Evolutionary conservation across 2,797 vertebrate genomes (phyloP).

Genomic region (Hapalemur alaotrensis): DNA sequence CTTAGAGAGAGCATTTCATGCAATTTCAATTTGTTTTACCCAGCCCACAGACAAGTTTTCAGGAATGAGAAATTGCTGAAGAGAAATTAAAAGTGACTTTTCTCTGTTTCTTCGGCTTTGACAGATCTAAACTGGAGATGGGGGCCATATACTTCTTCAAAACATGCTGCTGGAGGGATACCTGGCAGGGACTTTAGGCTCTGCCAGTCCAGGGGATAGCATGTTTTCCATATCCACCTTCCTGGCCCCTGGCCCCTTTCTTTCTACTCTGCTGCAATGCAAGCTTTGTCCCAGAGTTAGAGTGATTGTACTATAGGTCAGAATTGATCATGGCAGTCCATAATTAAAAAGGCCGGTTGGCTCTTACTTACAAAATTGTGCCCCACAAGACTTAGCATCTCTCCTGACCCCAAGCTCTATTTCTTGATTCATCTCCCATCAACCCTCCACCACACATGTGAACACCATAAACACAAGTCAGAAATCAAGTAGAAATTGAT

Average conservation of each 20-base stretch:
- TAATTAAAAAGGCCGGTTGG: not conserved
- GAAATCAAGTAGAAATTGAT: not conserved
- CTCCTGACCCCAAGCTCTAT: not conserved
- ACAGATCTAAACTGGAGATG: not conserved
- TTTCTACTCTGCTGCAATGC: not conserved
- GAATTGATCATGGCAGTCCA: not conserved
- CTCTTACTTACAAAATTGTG: not conserved
- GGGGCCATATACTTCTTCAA: not conserved
- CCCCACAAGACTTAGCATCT: not conserved
- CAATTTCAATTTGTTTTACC: conserved; percentile 58
- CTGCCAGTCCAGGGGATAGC: not conserved
- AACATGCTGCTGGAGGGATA: not conserved
- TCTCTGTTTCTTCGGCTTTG: conserved; percentile 31
- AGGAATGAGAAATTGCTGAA: conserved; percentile 47
- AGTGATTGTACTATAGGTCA: not conserved
- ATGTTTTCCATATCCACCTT: not conserved
- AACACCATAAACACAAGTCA: not conserved
- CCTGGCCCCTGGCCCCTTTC: not conserved
- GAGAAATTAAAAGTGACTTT: conserved; percentile 54
- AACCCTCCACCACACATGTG: not conserved
- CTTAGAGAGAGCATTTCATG: conserved; percentile 39
- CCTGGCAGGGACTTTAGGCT: not conserved
- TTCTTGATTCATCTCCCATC: not conserved
- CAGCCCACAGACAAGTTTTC: conserved; percentile 42
- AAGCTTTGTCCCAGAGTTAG: not conserved